phyloP scores from a whole-genome alignment of 2,797 vertebrate species.

The Dallia pectoralis region DNA sequence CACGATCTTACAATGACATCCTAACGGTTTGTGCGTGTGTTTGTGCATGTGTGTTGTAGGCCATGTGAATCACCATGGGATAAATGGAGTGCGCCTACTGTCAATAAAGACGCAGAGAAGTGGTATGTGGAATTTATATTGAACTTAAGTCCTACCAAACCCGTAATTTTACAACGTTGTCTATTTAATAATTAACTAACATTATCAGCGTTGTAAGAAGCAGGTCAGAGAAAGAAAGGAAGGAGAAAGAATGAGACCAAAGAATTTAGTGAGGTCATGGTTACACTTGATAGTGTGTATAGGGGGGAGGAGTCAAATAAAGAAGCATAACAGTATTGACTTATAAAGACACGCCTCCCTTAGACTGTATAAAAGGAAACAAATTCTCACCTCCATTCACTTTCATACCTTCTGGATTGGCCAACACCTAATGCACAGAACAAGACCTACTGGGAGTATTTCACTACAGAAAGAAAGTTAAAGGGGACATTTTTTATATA shows the following conservation, averaged over 20 bases:
- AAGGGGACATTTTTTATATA: background rate
- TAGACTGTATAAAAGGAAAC: conserved; percentile 40
- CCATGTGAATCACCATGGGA: conserved; percentile 67
- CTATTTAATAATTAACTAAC: background rate
- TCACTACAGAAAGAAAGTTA: too few relatives aligned
- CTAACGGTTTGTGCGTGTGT: conserved; percentile 1
- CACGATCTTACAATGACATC: conserved; percentile 14
- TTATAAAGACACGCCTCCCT: conserved; percentile 41
- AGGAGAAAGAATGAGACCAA: conserved; percentile 38
- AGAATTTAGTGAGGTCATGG: conserved; percentile 17
- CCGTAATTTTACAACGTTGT: background rate
- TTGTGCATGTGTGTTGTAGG: conserved; percentile 39
- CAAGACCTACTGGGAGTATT: too few relatives aligned
- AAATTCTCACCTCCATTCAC: background rate
- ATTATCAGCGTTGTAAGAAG: background rate
- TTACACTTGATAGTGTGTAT: conserved; percentile 26
- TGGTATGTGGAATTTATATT: background rate
- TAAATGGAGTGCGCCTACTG: conserved; percentile 67
- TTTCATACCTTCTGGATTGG: too few relatives aligned
- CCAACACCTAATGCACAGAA: too few relatives aligned
- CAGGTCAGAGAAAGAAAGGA: background rate
- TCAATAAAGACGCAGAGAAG: conserved; percentile 41
- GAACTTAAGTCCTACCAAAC: background rate
- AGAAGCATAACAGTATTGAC: conserved; percentile 25
- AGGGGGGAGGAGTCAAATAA: conserved; percentile 27